Percentiles rank a stretch among this genome's conserved stretches.
These are phyloP conservation scores for Dastarcus helophoroides DNA, from an alignment of 2,888 invertebrate genomes.

Conservation along the genomic window DNA sequence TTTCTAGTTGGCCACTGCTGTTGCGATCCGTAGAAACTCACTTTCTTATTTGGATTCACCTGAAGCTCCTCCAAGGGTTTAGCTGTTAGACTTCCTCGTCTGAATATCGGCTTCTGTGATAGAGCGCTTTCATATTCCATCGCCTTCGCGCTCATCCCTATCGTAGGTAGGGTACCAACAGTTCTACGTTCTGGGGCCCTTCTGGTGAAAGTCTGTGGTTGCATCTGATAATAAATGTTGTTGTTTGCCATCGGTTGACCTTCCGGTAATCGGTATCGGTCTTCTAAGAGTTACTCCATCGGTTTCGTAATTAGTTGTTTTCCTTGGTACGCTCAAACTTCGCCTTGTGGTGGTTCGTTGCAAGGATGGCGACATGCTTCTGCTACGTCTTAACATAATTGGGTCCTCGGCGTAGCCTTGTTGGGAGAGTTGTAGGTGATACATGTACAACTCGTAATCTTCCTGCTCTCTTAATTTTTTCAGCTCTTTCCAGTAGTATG, in stretches of 20 bases:
- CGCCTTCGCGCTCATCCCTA: constrained; percentile 40
- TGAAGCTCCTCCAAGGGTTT: constrained; percentile 32
- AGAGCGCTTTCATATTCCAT: constrained; percentile 37
- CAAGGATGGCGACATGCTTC: constrained; percentile 38
- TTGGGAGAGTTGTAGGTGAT: constrained; percentile 25
- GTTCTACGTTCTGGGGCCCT: constrained; percentile 24
- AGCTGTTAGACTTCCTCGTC: constrained; percentile 40
- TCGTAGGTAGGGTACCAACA: constrained; percentile 14
- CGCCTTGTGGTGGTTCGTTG: constrained; percentile 30
- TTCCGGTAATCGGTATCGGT: constrained; percentile 10
- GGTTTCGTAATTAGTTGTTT: constrained; percentile 3
- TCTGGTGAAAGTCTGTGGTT: constrained; percentile 17
- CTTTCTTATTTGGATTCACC: constrained; percentile 37
- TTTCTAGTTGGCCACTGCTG: constrained; percentile 40
- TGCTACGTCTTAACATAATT: constrained; percentile 30
- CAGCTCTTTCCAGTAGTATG: constrained; percentile 57
- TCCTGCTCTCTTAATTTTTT: constrained; percentile 52
- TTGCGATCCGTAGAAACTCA: constrained; percentile 38
- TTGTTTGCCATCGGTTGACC: constrained; percentile 7
- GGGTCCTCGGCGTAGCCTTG: constrained; percentile 30
- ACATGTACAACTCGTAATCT: constrained; percentile 39
- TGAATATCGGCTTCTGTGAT: constrained; percentile 38
- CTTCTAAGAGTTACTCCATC: constrained; percentile 8
- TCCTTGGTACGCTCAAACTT: constrained; percentile 35
- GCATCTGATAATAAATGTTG: constrained; percentile 11